Percentiles rank a stretch among this genome's conserved stretches.
These are phyloP conservation scores for Perca flavescens DNA, from an alignment of 2,113 vertebrate genomes.

Conservation along the genomic window DNA sequence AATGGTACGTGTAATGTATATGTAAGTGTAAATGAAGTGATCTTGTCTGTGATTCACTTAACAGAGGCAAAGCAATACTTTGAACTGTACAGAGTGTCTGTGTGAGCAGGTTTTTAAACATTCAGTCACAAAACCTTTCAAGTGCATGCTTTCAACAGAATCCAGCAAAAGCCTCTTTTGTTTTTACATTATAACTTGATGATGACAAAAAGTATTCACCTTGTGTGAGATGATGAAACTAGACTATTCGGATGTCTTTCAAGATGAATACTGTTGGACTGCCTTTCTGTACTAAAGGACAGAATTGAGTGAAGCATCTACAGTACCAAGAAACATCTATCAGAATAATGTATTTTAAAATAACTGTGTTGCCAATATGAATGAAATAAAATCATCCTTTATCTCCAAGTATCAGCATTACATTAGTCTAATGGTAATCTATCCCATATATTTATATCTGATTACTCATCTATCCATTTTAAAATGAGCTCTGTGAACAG, in stretches of 20 bases:
- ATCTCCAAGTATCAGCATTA: not conserved
- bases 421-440: not conserved
- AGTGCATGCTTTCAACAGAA: not conserved
- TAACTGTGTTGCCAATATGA: not conserved
- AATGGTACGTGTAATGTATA: not conserved
- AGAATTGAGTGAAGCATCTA: not conserved
- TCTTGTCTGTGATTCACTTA: constrained; percentile 4
- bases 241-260: not conserved
- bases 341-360: not conserved
- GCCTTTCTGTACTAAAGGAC: not conserved
- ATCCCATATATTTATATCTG: not conserved
- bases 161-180: not conserved
- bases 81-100: not conserved
- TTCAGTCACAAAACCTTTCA: not conserved
- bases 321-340: not conserved
- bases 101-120: not conserved
- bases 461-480: not conserved
- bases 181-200: not conserved
- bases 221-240: not conserved
- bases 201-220: not conserved
- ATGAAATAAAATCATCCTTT: not conserved
- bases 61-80: not conserved
- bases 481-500: not conserved
- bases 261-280: not conserved
- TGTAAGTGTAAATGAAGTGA: not conserved